Conservation (phyloP, 2,113 vertebrate genomes). For the Stomatorhinus ivindoensis region DNA sequence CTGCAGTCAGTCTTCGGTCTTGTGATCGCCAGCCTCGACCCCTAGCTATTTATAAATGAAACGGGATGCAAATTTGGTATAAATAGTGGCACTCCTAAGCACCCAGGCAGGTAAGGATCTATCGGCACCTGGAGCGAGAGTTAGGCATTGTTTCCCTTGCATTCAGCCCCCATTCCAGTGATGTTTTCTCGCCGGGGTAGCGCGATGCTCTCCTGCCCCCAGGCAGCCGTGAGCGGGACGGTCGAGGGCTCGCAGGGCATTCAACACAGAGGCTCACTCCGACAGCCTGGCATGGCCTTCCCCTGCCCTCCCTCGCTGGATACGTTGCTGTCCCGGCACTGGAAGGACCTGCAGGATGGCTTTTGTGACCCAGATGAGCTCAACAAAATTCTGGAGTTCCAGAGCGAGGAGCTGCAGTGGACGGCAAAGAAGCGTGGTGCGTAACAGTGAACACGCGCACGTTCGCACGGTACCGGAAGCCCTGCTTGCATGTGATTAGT, state of each 20-base stretch:
- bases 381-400: constrained; percentile 40
- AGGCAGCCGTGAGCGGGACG: background rate
- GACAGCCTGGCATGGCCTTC: constrained; percentile 32
- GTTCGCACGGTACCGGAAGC: too few relatives aligned
- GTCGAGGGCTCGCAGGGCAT: background rate
- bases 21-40: constrained; percentile 21
- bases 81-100: constrained; percentile 29
- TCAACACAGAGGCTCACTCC: background rate
- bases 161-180: background rate
- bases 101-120: constrained; percentile 24
- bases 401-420: constrained; percentile 46
- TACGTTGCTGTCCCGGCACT: constrained; percentile 33
- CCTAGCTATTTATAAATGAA: constrained; percentile 36
- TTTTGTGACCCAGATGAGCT: constrained; percentile 32
- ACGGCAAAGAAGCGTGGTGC: constrained; percentile 42
- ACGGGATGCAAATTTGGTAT: constrained; percentile 28
- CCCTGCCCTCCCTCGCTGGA: constrained; percentile 34
- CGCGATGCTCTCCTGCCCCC: background rate
- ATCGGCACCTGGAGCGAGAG: background rate
- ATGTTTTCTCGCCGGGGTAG: constrained; percentile 27
- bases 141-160: background rate
- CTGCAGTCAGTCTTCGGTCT: background rate
- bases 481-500: background rate
- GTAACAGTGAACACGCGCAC: constrained; percentile 15
- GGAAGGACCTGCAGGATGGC: constrained; percentile 38